Base-by-base conservation (phyloP, 2,113 vertebrate genomes). In the Sander vitreus region DNA sequence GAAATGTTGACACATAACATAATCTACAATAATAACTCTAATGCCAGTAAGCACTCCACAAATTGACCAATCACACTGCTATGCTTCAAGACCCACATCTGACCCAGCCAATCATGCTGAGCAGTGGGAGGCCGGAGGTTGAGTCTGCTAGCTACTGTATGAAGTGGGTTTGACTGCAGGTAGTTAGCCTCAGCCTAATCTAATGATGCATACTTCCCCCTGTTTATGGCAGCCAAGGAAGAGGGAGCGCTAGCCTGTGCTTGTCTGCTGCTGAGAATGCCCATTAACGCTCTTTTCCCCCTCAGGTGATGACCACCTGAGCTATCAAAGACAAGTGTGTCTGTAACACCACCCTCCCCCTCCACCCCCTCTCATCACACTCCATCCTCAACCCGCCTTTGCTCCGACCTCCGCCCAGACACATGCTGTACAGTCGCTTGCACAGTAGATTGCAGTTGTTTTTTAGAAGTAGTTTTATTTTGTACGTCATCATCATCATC, bases 281-380 rank as follows among this genome's bases (percentile, higher is more conserved):
- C 91, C 92, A 93, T 93, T 94, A 91, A 92, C 68, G 45, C 81
- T 91, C 62, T 76, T 77, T 91, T 88, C 74, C 85, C 93, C 92
- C 93, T 94, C 83, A 43, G 94, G 93, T 93, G 92, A 90, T 92
- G 93, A 93, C 92, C 94, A 94, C 93, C 93, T 95, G 91, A 94
- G 90, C 87, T 93, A 93, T 94, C 91, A 94, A 94, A 94, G 92
- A 90, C 89, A 85, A 93, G 80, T 67, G 73, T 91, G 90, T 91
- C 85, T 91, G 88, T 84, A 88, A 75, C 82, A 76, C 80, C 85
- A 39, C 73, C 79, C 55, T 39, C 57, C 64, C 67, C 73, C 75
- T 15, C 55, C 50, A 54, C 60, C 67, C 59, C 23, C 58, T 47
- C 79, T 23, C 76, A 91, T 94, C 94, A 89, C 92, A 82, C 90